phyloP scores from a whole-genome alignment of 2,113 vertebrate species.

The Theristicus caerulescens region DNA sequence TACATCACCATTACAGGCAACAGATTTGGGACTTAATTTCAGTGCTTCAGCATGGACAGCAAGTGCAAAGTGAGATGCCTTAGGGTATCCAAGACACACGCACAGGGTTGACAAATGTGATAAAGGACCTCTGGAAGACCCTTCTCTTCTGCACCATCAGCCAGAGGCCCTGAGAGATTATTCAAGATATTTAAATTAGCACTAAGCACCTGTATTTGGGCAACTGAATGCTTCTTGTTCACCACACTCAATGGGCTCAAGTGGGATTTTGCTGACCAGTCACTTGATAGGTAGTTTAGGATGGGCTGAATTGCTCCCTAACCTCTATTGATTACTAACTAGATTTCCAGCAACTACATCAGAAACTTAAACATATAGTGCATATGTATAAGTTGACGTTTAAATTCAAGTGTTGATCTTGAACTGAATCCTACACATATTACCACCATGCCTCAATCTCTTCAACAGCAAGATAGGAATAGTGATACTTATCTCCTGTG shows the following conservation, averaged over 20 bases:
- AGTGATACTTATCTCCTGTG: neutral
- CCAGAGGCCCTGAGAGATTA: neutral
- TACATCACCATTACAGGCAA: neutral
- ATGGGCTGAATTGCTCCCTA: neutral
- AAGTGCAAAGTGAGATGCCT: neutral
- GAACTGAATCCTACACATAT: neutral
- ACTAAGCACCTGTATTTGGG: neutral
- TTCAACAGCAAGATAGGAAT: neutral
- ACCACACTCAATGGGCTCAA: rapidly evolving
- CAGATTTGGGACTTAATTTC: neutral
- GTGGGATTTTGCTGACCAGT: neutral
- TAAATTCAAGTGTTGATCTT: neutral
- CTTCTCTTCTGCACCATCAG: neutral
- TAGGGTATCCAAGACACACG: neutral
- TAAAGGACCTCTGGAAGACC: neutral
- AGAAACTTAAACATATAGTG: neutral
- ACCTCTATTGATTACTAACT: neutral
- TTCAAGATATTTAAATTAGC: neutral
- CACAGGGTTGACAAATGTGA: rapidly evolving
- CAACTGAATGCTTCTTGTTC: neutral
- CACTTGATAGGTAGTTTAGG: neutral
- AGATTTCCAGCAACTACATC: neutral
- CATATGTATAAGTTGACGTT: neutral
- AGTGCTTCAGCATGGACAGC: neutral
- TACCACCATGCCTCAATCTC: neutral